Percentiles rank a stretch among this genome's conserved stretches.
phyloP scores from a whole-genome alignment of 2,888 invertebrate genomes.

The Nephrotoma appendiculata region DNA sequence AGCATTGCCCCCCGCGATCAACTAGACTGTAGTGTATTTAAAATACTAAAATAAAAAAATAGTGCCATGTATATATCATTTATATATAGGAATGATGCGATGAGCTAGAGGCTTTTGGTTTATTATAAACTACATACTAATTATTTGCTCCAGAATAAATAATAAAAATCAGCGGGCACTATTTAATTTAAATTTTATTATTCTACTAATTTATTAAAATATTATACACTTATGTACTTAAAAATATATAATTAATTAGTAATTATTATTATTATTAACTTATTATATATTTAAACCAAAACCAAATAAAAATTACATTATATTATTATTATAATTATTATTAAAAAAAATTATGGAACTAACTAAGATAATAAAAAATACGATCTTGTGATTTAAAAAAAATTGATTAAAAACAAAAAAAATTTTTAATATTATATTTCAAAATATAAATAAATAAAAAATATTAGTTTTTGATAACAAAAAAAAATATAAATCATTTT shows the following conservation, averaged over 20 bases:
- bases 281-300: background rate
- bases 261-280: background rate
- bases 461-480: constrained; percentile 2
- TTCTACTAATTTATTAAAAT: background rate
- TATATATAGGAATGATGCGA: background rate
- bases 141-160: background rate
- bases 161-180: background rate
- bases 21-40: background rate
- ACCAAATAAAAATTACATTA: background rate
- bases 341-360: background rate
- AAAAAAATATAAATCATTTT: background rate
- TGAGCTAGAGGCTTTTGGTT: background rate
- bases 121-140: background rate
- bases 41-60: background rate
- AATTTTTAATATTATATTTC: background rate
- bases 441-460: background rate
- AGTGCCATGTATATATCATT: background rate
- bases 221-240: background rate
- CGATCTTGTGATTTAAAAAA: constrained; percentile 3
- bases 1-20: background rate
- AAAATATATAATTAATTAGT: background rate
- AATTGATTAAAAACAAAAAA: background rate
- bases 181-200: background rate
- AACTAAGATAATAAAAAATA: constrained; percentile 4
- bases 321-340: background rate